Conservation (phyloP, 2,888 invertebrate species). For the Endotricha flammealis region DNA sequence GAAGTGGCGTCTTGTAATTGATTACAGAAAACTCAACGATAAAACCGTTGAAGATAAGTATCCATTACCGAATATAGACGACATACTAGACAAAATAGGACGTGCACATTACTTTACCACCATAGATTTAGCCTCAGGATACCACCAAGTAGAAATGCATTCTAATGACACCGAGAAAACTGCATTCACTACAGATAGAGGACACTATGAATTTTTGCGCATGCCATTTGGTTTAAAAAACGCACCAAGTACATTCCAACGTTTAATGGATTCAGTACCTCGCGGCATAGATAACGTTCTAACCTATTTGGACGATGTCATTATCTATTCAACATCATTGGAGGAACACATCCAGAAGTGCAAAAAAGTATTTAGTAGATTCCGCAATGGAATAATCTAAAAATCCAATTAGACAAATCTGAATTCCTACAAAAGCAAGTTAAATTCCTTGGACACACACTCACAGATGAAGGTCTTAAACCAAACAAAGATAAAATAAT, state of each 20-base stretch:
- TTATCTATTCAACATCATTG: slow-evolving; percentile 21
- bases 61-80: slow-evolving; percentile 23
- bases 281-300: slow-evolving; percentile 26
- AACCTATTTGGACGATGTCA: slow-evolving; percentile 30
- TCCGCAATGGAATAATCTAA: slow-evolving; percentile 20
- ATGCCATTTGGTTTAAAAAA: neutral
- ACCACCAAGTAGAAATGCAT: slow-evolving; percentile 18
- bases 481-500: slow-evolving; percentile 30
- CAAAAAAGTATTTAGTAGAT: slow-evolving; percentile 25
- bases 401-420: slow-evolving; percentile 23
- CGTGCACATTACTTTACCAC: slow-evolving; percentile 25
- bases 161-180: slow-evolving; percentile 26
- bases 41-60: slow-evolving; percentile 27
- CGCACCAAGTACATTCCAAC: neutral
- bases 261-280: slow-evolving; percentile 34
- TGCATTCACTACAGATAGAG: slow-evolving; percentile 20
- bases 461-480: slow-evolving; percentile 23
- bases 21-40: slow-evolving; percentile 22
- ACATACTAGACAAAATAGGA: slow-evolving; percentile 23
- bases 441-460: slow-evolving; percentile 18
- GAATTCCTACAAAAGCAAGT: slow-evolving; percentile 21
- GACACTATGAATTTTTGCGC: no score
- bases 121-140: slow-evolving; percentile 26
- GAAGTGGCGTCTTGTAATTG: slow-evolving; percentile 22
- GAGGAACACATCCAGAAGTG: slow-evolving; percentile 26